These are phyloP conservation scores for Falco naumanni DNA, from an alignment of 2,797 vertebrate genomes.

Conservation along the genomic window DNA sequence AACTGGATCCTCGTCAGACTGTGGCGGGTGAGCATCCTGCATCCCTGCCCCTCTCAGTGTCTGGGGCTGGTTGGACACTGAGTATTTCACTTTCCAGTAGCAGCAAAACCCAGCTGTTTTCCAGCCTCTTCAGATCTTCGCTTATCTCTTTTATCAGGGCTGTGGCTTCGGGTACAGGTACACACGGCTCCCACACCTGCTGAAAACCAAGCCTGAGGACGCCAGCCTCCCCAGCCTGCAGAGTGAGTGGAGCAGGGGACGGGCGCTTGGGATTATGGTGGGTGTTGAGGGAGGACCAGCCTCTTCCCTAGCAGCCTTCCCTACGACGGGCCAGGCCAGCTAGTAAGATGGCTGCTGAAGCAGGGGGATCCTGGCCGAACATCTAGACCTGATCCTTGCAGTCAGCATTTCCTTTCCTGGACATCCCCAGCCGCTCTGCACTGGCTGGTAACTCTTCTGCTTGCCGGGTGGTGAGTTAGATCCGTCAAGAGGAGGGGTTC, in stretches of 20 bases:
- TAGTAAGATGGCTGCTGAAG: background rate
- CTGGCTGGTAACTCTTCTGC: background rate
- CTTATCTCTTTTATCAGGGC: conserved; percentile 78
- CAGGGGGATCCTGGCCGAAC: background rate
- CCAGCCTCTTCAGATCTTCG: background rate
- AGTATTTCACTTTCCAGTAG: background rate
- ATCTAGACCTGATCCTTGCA: background rate
- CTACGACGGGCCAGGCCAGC: background rate
- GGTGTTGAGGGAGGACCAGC: background rate
- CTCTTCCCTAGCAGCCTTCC: background rate
- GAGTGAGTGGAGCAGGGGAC: conserved; percentile 82
- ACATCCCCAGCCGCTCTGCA: background rate
- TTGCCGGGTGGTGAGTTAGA: background rate
- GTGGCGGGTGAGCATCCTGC: conserved; percentile 86
- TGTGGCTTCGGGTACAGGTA: conserved; percentile 98
- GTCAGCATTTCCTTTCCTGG: background rate
- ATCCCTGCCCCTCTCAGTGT: background rate
- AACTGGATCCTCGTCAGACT: conserved; percentile 98
- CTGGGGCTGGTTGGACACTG: background rate
- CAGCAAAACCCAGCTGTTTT: background rate
- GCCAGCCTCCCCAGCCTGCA: conserved; percentile 96
- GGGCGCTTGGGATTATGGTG: background rate
- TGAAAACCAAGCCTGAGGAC: conserved; percentile 97
- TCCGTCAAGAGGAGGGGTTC: background rate
- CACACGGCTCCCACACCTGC: conserved; percentile 93